phyloP scores from a whole-genome alignment of 2,113 vertebrate genomes.

The Willisornis vidua region DNA sequence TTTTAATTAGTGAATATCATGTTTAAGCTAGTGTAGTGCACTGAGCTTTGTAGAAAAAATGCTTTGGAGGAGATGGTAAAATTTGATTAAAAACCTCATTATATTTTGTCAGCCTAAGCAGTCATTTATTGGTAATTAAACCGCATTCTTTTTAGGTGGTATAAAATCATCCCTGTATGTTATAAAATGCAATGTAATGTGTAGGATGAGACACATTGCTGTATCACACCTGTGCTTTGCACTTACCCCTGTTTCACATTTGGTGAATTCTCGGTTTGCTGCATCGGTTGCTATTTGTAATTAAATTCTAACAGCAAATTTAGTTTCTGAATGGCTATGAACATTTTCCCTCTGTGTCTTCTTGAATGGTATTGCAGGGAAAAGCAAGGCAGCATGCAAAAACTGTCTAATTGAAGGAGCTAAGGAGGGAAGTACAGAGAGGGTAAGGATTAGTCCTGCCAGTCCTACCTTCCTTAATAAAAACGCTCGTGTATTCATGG shows the following conservation, averaged over 20 bases:
- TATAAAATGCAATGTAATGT: background rate
- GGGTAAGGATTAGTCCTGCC: background rate
- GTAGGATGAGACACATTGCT: background rate
- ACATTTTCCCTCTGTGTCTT: background rate
- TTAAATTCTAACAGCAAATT: conserved; percentile 7
- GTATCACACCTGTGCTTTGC: background rate
- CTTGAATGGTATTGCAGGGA: background rate
- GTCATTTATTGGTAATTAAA: background rate
- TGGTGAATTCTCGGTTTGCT: background rate
- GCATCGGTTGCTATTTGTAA: background rate
- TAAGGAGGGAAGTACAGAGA: background rate
- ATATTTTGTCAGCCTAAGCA: background rate
- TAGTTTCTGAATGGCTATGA: background rate
- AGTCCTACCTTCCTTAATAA: background rate
- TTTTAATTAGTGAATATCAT: conserved; percentile 59
- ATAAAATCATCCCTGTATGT: background rate
- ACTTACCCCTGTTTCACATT: background rate
- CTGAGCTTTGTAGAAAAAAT: background rate
- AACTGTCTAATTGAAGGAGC: background rate
- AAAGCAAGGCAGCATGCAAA: background rate
- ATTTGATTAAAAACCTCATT: background rate
- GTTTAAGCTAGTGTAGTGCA: background rate
- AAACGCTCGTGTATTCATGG: background rate
- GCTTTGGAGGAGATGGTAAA: conserved; percentile 6
- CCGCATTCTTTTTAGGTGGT: background rate